phyloP scores from a whole-genome alignment of 2,797 vertebrate species.

The Eleutherodactylus coqui region DNA sequence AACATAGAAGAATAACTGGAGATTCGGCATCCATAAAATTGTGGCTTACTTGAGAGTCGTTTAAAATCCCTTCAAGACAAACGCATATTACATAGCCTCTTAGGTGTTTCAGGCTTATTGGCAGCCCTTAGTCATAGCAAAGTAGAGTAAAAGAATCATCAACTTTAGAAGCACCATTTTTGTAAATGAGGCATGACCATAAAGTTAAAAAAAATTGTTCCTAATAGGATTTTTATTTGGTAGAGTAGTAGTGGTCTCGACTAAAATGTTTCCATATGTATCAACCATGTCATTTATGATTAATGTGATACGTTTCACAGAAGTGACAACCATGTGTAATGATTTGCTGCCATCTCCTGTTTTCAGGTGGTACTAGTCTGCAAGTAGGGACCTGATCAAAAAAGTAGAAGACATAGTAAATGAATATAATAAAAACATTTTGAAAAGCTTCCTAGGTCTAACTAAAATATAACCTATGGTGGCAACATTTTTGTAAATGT shows the following conservation, averaged over 20 bases:
- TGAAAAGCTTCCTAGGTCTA: background rate
- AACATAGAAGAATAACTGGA: no score
- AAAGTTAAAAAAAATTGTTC: background rate
- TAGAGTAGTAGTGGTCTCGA: no score
- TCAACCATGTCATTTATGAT: background rate
- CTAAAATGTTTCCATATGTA: background rate
- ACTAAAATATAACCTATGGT: no score
- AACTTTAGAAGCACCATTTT: background rate
- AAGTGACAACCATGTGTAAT: background rate
- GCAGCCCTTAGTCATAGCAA: background rate
- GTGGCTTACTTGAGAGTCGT: no score
- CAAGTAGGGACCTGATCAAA: background rate
- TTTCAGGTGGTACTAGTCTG: background rate
- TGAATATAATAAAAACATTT: background rate
- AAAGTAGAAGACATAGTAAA: background rate
- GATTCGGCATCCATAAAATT: no score
- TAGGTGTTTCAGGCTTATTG: no score
- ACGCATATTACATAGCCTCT: no score
- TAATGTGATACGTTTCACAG: background rate
- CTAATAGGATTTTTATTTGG: background rate
- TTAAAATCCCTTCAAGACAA: no score
- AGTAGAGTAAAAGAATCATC: background rate
- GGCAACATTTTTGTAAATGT: no score
- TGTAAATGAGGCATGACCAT: background rate
- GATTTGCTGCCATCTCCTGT: constrained; percentile 43